Evolutionary conservation across 2,888 invertebrate species (phyloP).

Genomic region (Sesia apiformis): DNA sequence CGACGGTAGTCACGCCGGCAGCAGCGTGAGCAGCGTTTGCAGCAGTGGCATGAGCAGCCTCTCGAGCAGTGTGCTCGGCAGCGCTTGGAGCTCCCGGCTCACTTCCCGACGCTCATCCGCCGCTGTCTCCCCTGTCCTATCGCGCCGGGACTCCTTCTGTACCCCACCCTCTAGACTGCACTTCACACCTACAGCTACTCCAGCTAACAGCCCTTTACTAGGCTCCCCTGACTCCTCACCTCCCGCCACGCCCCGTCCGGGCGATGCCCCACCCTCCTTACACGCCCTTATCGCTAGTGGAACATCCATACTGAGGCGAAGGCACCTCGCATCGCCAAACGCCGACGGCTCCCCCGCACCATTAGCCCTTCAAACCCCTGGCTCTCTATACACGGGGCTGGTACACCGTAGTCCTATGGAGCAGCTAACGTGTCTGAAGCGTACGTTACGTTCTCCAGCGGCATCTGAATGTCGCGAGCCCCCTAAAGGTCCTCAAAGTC

Average conservation of each 20-base stretch:
- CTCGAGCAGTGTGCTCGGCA: slow-evolving; percentile 59
- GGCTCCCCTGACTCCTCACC: slow-evolving; percentile 75
- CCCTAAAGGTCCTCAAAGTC: slow-evolving; percentile 10
- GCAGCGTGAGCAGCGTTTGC: slow-evolving; percentile 76
- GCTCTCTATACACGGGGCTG: slow-evolving; percentile 76
- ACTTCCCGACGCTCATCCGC: slow-evolving; percentile 73
- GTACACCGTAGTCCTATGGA: slow-evolving; percentile 85
- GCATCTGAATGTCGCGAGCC: slow-evolving; percentile 40
- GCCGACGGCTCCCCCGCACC: slow-evolving; percentile 77
- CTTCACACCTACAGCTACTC: slow-evolving; percentile 89
- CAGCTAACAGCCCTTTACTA: slow-evolving; percentile 87
- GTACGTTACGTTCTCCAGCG: slow-evolving; percentile 56
- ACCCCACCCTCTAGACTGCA: slow-evolving; percentile 80
- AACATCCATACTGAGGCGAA: slow-evolving; percentile 61
- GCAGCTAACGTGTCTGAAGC: slow-evolving; percentile 83
- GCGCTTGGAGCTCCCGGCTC: slow-evolving; percentile 79
- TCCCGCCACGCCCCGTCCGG: slow-evolving; percentile 79
- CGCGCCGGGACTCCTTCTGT: slow-evolving; percentile 86
- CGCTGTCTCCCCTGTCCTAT: slow-evolving; percentile 72
- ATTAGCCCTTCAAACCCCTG: slow-evolving; percentile 73
- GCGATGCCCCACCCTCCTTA: slow-evolving; percentile 61
- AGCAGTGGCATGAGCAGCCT: slow-evolving; percentile 75
- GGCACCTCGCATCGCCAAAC: slow-evolving; percentile 72
- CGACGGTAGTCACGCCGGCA: slow-evolving; percentile 83
- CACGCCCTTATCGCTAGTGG: slow-evolving; percentile 71